Evolutionary conservation across 2,113 vertebrate genomes (phyloP), one percentile per base, ranked within the genome.

Genomic region (Elachura formosa): DNA sequence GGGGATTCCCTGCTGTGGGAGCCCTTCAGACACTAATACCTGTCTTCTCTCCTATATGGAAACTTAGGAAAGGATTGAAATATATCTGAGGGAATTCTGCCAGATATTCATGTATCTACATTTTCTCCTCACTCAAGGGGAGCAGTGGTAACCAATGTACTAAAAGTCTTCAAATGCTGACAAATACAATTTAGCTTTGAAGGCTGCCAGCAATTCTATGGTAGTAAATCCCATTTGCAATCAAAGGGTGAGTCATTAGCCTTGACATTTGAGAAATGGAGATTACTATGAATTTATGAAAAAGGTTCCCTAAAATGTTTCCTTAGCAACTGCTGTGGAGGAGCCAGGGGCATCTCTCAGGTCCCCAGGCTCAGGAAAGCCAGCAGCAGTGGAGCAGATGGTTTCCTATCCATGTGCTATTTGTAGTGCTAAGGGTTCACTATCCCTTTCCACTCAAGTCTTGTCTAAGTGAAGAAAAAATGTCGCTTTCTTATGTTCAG

Each of bases 211-310:
- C 96, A 97, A 97, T 97, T 97, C 97, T 96, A 95, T 96, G 94
- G 95, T 96, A 95, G 95, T 96, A 97, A 97, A 97, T 97, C 96
- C 97, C 96, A 97, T 97, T 97, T 97, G 95, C 96, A 97, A 97
- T 97, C 97, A 97, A 97, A 97, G 96, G 94, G 96, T 96, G 96
- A 97, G 96, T 97, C 97, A 97, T 97, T 97, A 97, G 97, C 94
- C 96, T 97, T 97, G 97, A 97, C 97, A 97, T 97, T 96, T 97
- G 96, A 97, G 95, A 97, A 97, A 97, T 97, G 95, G 96, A 97
- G 97, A 97, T 97, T 97, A 97, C 97, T 97, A 97, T 96, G 94
- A 97, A 97, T 97, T 97, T 97, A 97, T 97, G 96, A 95, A 97
- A 97, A 97, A 97, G 96, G 90, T 94, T 97, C 87, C 94, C 96